Percentiles rank a stretch among this genome's conserved stretches.
phyloP scores from a whole-genome alignment of 2,113 vertebrate species.

The Pluvialis apricaria region DNA sequence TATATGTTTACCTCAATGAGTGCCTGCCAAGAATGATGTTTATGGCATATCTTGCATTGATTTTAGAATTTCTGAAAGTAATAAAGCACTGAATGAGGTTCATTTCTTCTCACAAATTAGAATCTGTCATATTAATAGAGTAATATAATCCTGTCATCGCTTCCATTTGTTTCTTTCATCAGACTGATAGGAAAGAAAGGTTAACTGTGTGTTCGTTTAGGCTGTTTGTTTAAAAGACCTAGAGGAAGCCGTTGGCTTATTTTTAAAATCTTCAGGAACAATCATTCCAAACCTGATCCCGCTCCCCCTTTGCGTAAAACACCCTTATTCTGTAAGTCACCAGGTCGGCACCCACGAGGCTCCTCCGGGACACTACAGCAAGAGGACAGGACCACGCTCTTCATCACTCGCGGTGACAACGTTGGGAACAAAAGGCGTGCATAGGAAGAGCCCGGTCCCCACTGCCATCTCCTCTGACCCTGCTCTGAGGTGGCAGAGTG shows the following conservation, averaged over 20 bases:
- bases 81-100: conserved; percentile 56
- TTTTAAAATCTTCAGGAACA: not conserved
- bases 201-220: not conserved
- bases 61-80: conserved; percentile 63
- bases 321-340: not conserved
- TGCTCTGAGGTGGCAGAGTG: not conserved
- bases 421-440: not conserved
- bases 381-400: not conserved
- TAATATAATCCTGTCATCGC: conserved; percentile 18
- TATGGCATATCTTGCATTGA: conserved; percentile 61
- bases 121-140: conserved; percentile 58
- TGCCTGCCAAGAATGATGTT: conserved; percentile 58
- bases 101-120: conserved; percentile 64
- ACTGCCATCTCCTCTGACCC: not conserved
- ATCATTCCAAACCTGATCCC: not conserved
- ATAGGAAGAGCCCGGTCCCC: not conserved
- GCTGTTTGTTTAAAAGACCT: not conserved
- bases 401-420: fast-evolving
- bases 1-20: conserved; percentile 57
- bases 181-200: not conserved
- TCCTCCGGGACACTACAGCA: not conserved
- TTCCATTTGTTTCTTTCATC: conserved; percentile 38
- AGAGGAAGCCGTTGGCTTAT: not conserved
- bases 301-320: not conserved
- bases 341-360: fast-evolving